Percentiles rank a stretch among this genome's conserved stretches.
These are phyloP conservation scores for Propithecus perrieri DNA, from an alignment of 2,797 vertebrate genomes.

Conservation along the genomic window DNA sequence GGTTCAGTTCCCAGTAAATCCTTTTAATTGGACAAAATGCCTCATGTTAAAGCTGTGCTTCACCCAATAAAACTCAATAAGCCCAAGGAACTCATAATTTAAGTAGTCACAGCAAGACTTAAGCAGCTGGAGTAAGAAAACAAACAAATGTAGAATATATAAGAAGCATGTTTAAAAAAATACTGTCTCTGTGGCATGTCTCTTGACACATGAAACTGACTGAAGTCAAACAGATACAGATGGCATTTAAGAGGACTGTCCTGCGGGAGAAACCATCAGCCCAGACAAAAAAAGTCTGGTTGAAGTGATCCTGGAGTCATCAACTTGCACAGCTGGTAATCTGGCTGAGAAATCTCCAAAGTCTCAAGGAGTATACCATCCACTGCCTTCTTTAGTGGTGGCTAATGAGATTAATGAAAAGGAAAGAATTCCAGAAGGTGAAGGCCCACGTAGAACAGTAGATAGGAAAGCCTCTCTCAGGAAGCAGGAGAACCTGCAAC, in stretches of 20 bases:
- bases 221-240: neutral
- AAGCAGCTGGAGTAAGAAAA: neutral
- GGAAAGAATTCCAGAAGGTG: neutral
- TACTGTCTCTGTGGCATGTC: neutral
- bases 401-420: neutral
- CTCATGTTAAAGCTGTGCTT: neutral
- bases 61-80: neutral
- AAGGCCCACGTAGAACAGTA: neutral
- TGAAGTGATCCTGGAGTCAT: neutral
- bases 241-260: neutral
- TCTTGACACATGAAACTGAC: neutral
- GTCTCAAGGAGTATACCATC: neutral
- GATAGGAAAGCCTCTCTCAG: accelerated
- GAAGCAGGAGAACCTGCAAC: too few relatives aligned
- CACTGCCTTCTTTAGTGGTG: neutral
- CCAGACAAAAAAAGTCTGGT: neutral
- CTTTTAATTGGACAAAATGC: neutral
- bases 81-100: neutral
- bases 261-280: neutral
- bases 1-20: neutral
- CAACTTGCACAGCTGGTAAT: neutral
- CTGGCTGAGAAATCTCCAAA: neutral
- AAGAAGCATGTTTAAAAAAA: neutral
- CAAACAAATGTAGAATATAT: neutral
- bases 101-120: neutral